Evolutionary conservation across 2,888 invertebrate genomes (phyloP).

Genomic region (Cephus sareptanus): DNA sequence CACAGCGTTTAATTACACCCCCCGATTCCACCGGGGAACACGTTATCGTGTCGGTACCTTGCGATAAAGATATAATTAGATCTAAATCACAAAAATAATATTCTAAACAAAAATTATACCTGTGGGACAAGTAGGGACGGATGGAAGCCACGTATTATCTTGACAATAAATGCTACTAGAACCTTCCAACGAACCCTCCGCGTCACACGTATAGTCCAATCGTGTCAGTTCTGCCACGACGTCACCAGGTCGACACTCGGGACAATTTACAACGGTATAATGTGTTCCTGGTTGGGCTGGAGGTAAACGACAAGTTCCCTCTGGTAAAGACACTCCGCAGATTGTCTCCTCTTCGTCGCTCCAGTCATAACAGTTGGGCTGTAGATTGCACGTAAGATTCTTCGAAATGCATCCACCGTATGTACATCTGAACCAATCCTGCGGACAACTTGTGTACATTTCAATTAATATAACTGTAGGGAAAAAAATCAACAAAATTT

Average conservation of each 20-base stretch:
- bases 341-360: conserved; percentile 48
- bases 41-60: conserved; percentile 28
- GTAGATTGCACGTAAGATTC: conserved; percentile 36
- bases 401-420: conserved; percentile 47
- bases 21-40: conserved; percentile 36
- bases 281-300: conserved; percentile 35
- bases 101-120: conserved; percentile 16
- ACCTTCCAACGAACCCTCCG: conserved; percentile 38
- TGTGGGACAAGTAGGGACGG: conserved; percentile 37
- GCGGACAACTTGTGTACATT: conserved; percentile 17
- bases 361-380: conserved; percentile 50
- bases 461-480: neutral
- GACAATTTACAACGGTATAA: conserved; percentile 38
- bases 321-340: conserved; percentile 38
- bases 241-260: conserved; percentile 43
- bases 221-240: conserved; percentile 45
- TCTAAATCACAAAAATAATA: neutral
- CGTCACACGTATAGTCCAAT: conserved; percentile 41
- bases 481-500: neutral
- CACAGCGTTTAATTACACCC: conserved; percentile 47
- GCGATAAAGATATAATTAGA: neutral
- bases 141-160: conserved; percentile 42
- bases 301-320: conserved; percentile 48
- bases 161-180: conserved; percentile 39
- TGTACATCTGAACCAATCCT: conserved; percentile 41